phyloP scores from a whole-genome alignment of 1,140 invertebrate genomes.

The Cotesia vestalis region DNA sequence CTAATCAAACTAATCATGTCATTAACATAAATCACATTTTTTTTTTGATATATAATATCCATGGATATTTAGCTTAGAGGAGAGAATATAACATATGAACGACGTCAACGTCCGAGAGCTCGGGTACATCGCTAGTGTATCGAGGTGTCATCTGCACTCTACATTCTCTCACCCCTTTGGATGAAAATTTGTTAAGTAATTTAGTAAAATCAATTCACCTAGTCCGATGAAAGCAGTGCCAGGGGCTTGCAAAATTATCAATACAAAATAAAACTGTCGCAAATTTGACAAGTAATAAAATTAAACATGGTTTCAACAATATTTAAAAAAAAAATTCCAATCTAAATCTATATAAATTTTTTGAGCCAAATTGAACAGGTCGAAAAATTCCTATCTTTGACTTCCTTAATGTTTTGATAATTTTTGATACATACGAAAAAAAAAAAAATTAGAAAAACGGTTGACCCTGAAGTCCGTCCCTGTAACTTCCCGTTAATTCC shows the following conservation, averaged over 20 bases:
- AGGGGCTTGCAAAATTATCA: neutral
- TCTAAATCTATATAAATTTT: no score
- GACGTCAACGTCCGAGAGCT: constrained; percentile 38
- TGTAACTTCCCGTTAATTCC: no score
- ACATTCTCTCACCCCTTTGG: constrained; percentile 32
- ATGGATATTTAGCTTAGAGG: constrained; percentile 11
- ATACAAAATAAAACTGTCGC: neutral
- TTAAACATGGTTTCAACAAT: neutral
- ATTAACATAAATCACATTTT: neutral
- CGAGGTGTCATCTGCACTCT: constrained; percentile 51
- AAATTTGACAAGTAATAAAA: neutral
- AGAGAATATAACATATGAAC: constrained; percentile 29
- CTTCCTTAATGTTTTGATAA: no score
- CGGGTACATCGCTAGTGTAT: constrained; percentile 34
- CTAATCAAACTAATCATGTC: neutral
- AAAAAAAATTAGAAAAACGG: no score
- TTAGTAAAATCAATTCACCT: constrained; percentile 50
- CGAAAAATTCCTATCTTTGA: no score
- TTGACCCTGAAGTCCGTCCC: no score
- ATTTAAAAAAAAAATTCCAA: no score
- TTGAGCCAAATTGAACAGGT: no score
- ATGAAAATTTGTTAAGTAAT: constrained; percentile 57
- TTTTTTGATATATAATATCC: neutral
- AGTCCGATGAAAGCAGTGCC: constrained; percentile 11
- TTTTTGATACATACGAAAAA: no score